phyloP scores from a whole-genome alignment of 2,888 invertebrate genomes.

The Isoperla grammatica region DNA sequence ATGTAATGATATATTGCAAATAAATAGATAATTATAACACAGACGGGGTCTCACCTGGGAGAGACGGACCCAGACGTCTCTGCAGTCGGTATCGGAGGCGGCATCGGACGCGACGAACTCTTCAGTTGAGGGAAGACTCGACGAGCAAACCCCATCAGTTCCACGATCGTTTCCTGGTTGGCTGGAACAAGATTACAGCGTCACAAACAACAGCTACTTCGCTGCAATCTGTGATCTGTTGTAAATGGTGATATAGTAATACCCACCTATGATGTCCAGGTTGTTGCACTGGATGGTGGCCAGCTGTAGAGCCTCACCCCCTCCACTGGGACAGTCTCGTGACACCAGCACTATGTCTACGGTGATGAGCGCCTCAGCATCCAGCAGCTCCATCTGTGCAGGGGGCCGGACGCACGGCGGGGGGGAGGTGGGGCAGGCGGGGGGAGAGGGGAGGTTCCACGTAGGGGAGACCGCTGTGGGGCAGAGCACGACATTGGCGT shows the following conservation, averaged over 20 bases:
- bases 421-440: conserved; percentile 17
- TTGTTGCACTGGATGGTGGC: conserved; percentile 91
- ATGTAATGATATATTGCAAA: no score
- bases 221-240: no score
- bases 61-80: neutral
- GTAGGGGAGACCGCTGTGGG: conserved; percentile 27
- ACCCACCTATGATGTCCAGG: conserved; percentile 80
- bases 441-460: conserved; percentile 22
- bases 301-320: conserved; percentile 55
- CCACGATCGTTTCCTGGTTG: conserved; percentile 93
- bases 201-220: no score
- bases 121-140: conserved; percentile 55
- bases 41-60: no score
- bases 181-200: conserved; percentile 49
- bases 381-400: conserved; percentile 37
- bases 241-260: no score
- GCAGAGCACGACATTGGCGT: no score
- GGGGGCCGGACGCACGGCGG: conserved; percentile 17
- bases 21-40: no score
- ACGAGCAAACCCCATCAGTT: conserved; percentile 81
- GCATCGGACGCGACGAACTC: neutral
- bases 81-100: conserved; percentile 3
- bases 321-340: conserved; percentile 46
- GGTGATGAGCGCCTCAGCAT: conserved; percentile 68
- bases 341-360: conserved; percentile 74